phyloP scores from a whole-genome alignment of 64 coral and sea anemone genomes.

The Stylophora pistillata region DNA sequence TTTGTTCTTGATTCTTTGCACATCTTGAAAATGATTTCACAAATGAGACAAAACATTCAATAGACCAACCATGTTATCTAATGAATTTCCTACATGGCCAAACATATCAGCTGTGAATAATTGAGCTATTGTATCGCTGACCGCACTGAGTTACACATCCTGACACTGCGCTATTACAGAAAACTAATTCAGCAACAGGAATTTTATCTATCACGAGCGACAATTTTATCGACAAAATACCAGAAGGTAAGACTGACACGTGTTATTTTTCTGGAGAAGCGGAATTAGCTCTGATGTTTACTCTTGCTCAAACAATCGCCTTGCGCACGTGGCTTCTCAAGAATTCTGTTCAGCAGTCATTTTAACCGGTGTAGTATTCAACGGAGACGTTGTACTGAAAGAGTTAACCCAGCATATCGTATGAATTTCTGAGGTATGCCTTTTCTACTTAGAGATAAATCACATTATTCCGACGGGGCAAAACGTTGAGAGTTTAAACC shows the following conservation, averaged over 20 bases:
- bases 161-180: neutral
- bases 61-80: neutral
- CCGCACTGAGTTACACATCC: neutral
- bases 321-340: neutral
- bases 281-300: neutral
- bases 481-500: too few relatives aligned
- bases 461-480: too few relatives aligned
- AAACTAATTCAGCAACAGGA: neutral
- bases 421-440: too few relatives aligned
- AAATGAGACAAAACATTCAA: slow-evolving; percentile 21
- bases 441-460: too few relatives aligned
- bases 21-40: slow-evolving; percentile 22
- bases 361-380: too few relatives aligned
- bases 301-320: neutral
- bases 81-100: slow-evolving; percentile 2
- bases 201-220: neutral
- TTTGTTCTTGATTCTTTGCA: slow-evolving; percentile 17
- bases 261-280: neutral
- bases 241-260: neutral
- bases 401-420: too few relatives aligned
- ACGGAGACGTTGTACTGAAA: too few relatives aligned
- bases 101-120: neutral
- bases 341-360: neutral
- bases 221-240: neutral
- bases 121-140: too few relatives aligned